A percentile compares a stretch with the other conserved stretches of the same genome.
Evolutionary conservation across 2,797 vertebrate species (phyloP).

Genomic region (Liparis tanakae): DNA sequence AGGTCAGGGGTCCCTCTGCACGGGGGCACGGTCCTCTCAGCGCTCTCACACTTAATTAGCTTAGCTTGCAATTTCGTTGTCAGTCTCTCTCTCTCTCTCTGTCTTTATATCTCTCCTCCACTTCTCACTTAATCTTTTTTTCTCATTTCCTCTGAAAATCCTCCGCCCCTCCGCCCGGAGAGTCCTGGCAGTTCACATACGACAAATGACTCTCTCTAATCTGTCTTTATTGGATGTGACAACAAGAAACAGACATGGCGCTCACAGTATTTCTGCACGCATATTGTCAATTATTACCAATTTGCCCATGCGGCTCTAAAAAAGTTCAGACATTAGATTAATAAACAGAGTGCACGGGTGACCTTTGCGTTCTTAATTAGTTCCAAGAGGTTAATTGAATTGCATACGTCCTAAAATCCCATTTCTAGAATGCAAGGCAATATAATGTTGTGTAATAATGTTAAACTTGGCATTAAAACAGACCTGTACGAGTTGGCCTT

Average conservation of each 20-base stretch:
- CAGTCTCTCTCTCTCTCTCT: slow-evolving; percentile 46
- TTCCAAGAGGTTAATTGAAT: slow-evolving; percentile 34
- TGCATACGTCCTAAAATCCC: slow-evolving; percentile 39
- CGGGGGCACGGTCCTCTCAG: slow-evolving; percentile 67
- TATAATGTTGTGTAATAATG: slow-evolving; percentile 19
- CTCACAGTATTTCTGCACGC: slow-evolving; percentile 7
- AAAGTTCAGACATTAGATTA: slow-evolving; percentile 60
- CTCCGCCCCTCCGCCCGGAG: background rate
- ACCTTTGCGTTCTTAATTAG: slow-evolving; percentile 59
- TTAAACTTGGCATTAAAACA: slow-evolving; percentile 35
- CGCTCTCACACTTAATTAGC: slow-evolving; percentile 62
- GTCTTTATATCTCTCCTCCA: slow-evolving; percentile 41
- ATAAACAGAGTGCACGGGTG: slow-evolving; percentile 32
- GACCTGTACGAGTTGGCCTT: slow-evolving; percentile 32
- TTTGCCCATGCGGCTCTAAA: slow-evolving; percentile 34
- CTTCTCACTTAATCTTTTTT: slow-evolving; percentile 43
- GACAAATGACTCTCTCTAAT: slow-evolving; percentile 34
- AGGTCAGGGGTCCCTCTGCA: slow-evolving; percentile 68
- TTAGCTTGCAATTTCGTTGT: slow-evolving; percentile 67
- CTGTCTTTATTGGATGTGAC: slow-evolving; percentile 33
- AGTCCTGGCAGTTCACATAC: slow-evolving; percentile 18
- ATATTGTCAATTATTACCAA: slow-evolving; percentile 45
- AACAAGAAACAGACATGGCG: slow-evolving; percentile 16
- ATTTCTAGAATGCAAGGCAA: slow-evolving; percentile 20
- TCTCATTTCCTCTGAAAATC: slow-evolving; percentile 48